A percentile compares a stretch with the other conserved stretches of the same genome.
Conservation (phyloP, 2,888 invertebrate species). For the Flabesymbios commensalis region DNA sequence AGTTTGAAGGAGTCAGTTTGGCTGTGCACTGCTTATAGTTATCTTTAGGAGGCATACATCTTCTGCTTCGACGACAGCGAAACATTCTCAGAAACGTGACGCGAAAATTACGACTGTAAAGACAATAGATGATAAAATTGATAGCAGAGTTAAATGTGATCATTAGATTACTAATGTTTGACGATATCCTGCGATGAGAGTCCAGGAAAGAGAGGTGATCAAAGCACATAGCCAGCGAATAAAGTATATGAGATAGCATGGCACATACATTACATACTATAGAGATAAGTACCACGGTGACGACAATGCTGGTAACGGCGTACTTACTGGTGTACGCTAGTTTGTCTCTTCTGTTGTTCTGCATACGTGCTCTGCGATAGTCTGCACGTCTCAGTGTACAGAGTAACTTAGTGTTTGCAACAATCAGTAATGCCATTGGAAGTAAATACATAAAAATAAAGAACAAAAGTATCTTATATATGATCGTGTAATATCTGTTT, state of each 20-base stretch:
- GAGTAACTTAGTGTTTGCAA: slow-evolving; percentile 5
- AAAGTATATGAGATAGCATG: slow-evolving; percentile 8
- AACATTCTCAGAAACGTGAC: neutral
- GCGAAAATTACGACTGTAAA: slow-evolving; percentile 21
- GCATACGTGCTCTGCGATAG: neutral
- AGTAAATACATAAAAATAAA: slow-evolving; percentile 18
- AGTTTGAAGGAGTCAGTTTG: too few relatives aligned
- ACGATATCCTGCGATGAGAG: neutral
- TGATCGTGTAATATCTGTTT: slow-evolving; percentile 9
- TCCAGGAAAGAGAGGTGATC: neutral
- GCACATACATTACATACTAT: slow-evolving; percentile 19
- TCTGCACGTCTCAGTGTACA: neutral
- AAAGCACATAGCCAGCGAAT: neutral
- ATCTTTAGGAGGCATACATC: too few relatives aligned
- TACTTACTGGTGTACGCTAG: too few relatives aligned
- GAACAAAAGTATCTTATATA: slow-evolving; percentile 16
- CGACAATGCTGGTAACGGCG: slow-evolving; percentile 17
- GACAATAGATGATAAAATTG: slow-evolving; percentile 27
- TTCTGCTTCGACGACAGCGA: too few relatives aligned
- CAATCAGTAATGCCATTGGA: slow-evolving; percentile 16
- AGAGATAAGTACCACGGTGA: slow-evolving; percentile 19
- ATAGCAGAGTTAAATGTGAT: slow-evolving; percentile 22
- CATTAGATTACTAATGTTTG: slow-evolving; percentile 14
- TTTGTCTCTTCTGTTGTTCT: too few relatives aligned
- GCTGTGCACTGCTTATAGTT: too few relatives aligned